These are phyloP conservation scores for Chaetops frenatus DNA, from an alignment of 2,113 vertebrate genomes.

Conservation along the genomic window DNA sequence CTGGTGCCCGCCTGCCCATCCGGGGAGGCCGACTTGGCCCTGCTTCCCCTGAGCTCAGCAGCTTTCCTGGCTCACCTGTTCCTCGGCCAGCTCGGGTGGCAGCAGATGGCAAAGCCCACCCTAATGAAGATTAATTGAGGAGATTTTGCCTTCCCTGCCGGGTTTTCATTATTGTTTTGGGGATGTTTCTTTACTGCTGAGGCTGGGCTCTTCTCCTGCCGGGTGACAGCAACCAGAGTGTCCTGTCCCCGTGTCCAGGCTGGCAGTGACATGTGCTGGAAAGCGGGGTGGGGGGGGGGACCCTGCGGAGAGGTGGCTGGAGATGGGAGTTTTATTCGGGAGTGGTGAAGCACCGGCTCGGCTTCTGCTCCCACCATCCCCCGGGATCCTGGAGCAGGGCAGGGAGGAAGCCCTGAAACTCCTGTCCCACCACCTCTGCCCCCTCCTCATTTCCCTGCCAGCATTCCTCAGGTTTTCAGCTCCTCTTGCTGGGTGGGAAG, in stretches of 20 bases:
- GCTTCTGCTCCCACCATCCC: background rate
- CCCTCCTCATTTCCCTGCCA: background rate
- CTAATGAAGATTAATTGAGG: conserved; percentile 50
- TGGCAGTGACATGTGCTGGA: accelerated
- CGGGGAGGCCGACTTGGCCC: background rate
- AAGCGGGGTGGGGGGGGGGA: too few species aligned
- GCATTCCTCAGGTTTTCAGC: accelerated
- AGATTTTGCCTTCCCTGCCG: background rate
- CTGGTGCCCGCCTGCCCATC: background rate
- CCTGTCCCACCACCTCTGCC: accelerated
- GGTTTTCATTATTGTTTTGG: background rate
- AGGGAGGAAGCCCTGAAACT: accelerated
- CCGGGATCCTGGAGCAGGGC: accelerated
- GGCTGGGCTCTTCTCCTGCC: background rate
- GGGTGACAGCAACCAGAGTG: background rate
- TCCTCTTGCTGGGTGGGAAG: background rate
- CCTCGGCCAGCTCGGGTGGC: background rate
- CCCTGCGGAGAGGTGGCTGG: background rate
- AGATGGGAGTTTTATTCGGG: background rate
- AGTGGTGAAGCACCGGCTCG: background rate
- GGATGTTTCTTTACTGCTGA: background rate
- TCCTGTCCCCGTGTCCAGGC: background rate
- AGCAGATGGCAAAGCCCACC: background rate
- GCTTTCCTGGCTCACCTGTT: conserved; percentile 12
- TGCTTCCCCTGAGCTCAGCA: conserved; percentile 3